A percentile compares a stretch with the other conserved stretches of the same genome.
These are phyloP conservation scores for Drosophila glabriapex DNA, from an alignment of 2,888 invertebrate species.

Conservation along the genomic window DNA sequence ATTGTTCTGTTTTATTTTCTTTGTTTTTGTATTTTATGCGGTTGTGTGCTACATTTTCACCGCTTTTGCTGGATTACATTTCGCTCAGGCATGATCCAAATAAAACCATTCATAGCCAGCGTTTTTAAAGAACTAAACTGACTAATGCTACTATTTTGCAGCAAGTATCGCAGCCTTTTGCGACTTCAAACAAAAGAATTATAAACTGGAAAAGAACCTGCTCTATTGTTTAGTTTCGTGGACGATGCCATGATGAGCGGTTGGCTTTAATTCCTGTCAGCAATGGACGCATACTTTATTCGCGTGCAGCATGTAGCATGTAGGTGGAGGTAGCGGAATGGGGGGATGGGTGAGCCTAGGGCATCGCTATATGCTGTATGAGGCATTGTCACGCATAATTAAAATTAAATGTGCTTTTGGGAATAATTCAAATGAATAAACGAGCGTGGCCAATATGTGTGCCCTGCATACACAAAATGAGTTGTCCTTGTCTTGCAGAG, in stretches of 20 bases:
- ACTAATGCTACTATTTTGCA: slow-evolving; percentile 8
- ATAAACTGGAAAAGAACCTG: neutral
- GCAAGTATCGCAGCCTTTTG: neutral
- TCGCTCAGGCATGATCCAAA: slow-evolving; percentile 15
- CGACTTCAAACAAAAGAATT: neutral
- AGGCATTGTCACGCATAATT: slow-evolving; percentile 84
- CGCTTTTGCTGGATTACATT: slow-evolving; percentile 24
- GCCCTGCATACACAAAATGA: slow-evolving; percentile 77
- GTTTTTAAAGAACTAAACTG: neutral
- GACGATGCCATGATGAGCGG: slow-evolving; percentile 15
- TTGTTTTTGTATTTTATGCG: neutral
- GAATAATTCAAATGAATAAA: slow-evolving; percentile 83
- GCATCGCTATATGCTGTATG: slow-evolving; percentile 59
- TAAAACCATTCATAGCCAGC: slow-evolving; percentile 9
- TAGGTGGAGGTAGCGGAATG: neutral
- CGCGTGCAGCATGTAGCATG: neutral
- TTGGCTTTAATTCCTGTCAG: slow-evolving; percentile 50
- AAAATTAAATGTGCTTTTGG: slow-evolving; percentile 85
- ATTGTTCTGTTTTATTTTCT: slow-evolving; percentile 32
- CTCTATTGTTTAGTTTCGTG: neutral
- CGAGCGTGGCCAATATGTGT: slow-evolving; percentile 73
- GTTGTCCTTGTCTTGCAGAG: slow-evolving; percentile 43
- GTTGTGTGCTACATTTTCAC: slow-evolving; percentile 35
- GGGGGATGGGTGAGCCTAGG: slow-evolving; percentile 1
- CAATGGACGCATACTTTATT: slow-evolving; percentile 43